Base-by-base conservation (phyloP, 2,113 vertebrate genomes). In the Conger conger region DNA sequence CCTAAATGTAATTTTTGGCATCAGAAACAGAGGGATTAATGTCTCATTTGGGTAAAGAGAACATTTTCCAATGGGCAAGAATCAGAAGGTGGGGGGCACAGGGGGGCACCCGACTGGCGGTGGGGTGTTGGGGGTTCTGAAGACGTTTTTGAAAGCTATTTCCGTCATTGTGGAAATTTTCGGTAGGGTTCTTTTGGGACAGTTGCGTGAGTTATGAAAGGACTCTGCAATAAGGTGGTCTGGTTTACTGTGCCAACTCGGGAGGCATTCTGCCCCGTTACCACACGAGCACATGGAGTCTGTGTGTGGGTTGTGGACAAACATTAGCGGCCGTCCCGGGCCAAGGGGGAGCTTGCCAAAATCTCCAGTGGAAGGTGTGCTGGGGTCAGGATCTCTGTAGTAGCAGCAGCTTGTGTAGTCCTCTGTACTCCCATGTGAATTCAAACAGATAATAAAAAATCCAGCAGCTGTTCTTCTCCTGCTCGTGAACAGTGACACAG, bases 161-260 rank as follows among this genome's bases (percentile, higher is more conserved):
- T 93, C 89, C 89, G 91, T 85, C 78, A 50, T 42, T 87, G 89
- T 40, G 92, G 93, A 94, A 93, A 91, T 87, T 94, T 93, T 93
- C 63, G 23, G 83, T 36, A 1, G 83, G 86, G 87, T 88, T 89
- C 86, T 77, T 89, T 63, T 83, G 85, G 82, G 88, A 87, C 90
- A 89, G 91, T 90, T 86, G 90, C 87, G 83, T 82, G 85, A 76
- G 86, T 86, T 20, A 88, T 88, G 88, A 87, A 89, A 87, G 88
- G 88, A 87, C 87, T 82, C 86, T 89, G 85, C 91, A 87, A 92
- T 27, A 45, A 73, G 57, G 9, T 17, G 27, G 42, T 50, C 88
- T 82, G 80, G 78, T 82, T 79, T 78, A 57, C 80, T 85, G 82
- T 54, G 87, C 40, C 76, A 76, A 50, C 45, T 76, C 80, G 33